Percentiles rank a stretch among this genome's conserved stretches.
phyloP scores from a whole-genome alignment of 2,113 vertebrate genomes.

The Tiliqua scincoides region DNA sequence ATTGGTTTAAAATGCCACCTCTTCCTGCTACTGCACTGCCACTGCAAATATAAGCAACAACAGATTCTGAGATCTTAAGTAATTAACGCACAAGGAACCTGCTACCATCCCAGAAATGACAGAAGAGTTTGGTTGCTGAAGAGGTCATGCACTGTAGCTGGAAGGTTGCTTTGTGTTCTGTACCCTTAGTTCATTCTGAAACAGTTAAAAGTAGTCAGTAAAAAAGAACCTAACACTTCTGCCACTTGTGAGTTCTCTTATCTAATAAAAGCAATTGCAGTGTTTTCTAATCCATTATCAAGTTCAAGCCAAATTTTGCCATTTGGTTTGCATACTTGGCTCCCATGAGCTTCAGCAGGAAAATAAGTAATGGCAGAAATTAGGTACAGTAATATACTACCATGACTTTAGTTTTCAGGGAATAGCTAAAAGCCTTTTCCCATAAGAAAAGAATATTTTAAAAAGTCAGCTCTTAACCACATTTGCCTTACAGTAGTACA shows the following conservation, averaged over 20 bases:
- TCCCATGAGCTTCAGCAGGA: slow-evolving; percentile 25
- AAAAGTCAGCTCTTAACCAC: slow-evolving; percentile 43
- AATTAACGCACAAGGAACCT: slow-evolving; percentile 60
- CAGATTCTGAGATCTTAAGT: slow-evolving; percentile 57
- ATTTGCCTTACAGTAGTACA: slow-evolving; percentile 48
- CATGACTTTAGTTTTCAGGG: slow-evolving; percentile 48
- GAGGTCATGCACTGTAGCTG: slow-evolving; percentile 25
- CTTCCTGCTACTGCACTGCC: slow-evolving; percentile 75
- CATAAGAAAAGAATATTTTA: slow-evolving; percentile 45
- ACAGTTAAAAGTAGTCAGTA: slow-evolving; percentile 24
- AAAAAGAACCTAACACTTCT: slow-evolving; percentile 45
- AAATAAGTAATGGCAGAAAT: slow-evolving; percentile 40
- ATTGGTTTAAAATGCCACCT: slow-evolving; percentile 72
- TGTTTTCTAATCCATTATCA: slow-evolving; percentile 44
- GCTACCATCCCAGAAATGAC: slow-evolving; percentile 2
- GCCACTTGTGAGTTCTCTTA: slow-evolving; percentile 29
- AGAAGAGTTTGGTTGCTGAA: slow-evolving; percentile 40
- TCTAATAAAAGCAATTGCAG: slow-evolving; percentile 35
- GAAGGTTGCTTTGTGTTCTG: slow-evolving; percentile 30
- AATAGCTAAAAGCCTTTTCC: slow-evolving; percentile 46
- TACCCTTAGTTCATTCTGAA: slow-evolving; percentile 46
- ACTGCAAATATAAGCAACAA: slow-evolving; percentile 74
- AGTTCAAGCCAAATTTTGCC: slow-evolving; percentile 41
- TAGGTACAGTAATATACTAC: background rate
- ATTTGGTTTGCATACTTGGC: slow-evolving; percentile 46